Conservation (phyloP, 2,888 invertebrate species). For the Patella caerulea region DNA sequence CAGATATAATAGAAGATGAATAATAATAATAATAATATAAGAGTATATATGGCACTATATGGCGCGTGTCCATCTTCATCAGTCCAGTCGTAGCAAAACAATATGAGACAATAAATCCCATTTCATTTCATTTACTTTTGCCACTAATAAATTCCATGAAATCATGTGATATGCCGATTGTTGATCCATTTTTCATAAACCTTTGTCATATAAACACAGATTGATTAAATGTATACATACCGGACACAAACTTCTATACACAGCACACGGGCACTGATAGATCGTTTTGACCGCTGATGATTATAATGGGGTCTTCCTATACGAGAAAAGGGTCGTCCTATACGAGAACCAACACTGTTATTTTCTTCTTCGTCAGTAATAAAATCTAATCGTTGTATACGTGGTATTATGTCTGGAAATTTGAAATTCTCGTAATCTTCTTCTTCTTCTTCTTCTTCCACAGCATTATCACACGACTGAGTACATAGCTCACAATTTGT, state of each 20-base stretch:
- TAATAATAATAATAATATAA: too few relatives aligned
- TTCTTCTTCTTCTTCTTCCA: constrained; percentile 34
- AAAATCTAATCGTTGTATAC: constrained; percentile 24
- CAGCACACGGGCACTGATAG: constrained; percentile 39
- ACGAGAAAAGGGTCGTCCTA: constrained; percentile 28
- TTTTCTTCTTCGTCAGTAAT: constrained; percentile 21
- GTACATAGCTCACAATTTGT: constrained; percentile 37
- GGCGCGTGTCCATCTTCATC: too few relatives aligned
- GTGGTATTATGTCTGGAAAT: constrained; percentile 39
- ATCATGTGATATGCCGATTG: too few relatives aligned
- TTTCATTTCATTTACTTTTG: too few relatives aligned
- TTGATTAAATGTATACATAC: constrained; percentile 19
- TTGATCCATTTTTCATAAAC: too few relatives aligned
- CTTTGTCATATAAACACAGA: too few relatives aligned
- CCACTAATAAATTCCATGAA: too few relatives aligned
- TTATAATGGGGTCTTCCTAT: constrained; percentile 27
- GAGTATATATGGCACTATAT: too few relatives aligned
- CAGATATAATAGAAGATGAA: too few relatives aligned
- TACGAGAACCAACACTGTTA: constrained; percentile 21
- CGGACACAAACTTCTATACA: constrained; percentile 48
- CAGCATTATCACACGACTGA: constrained; percentile 31
- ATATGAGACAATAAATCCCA: too few relatives aligned
- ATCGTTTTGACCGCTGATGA: constrained; percentile 20
- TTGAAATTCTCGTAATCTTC: constrained; percentile 35
- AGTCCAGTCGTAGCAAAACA: too few relatives aligned